A percentile compares a stretch with the other conserved stretches of the same genome.
Conservation (phyloP, 2,797 vertebrate genomes). For the Hypotaenidia philippensis region DNA sequence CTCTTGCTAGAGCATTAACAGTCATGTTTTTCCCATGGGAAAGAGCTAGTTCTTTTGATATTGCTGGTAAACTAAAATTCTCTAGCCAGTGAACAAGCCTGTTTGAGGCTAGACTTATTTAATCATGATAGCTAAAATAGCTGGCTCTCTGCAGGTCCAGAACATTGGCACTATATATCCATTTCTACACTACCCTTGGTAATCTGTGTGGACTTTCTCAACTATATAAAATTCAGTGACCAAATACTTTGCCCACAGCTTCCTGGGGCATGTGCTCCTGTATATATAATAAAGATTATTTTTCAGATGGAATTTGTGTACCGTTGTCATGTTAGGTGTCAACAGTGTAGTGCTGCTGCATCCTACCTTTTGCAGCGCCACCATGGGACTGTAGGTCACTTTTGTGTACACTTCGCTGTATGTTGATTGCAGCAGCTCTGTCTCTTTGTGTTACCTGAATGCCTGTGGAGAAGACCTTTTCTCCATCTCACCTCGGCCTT, state of each 20-base stretch:
- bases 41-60: neutral
- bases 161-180: neutral
- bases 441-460: neutral
- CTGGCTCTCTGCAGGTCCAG: conserved; percentile 28
- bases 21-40: neutral
- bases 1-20: neutral
- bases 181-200: neutral
- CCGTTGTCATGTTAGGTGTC: neutral
- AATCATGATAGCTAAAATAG: neutral
- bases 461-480: neutral
- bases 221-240: neutral
- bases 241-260: conserved; percentile 8
- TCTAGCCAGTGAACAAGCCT: neutral
- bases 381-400: neutral
- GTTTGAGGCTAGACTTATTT: neutral
- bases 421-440: neutral
- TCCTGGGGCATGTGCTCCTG: neutral
- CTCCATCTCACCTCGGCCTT: neutral
- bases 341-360: neutral
- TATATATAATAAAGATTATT: conserved; percentile 76
- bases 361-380: neutral
- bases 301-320: conserved; percentile 34
- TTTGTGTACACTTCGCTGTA: rapidly evolving
- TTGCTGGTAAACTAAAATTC: neutral
- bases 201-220: neutral